Base-by-base conservation (phyloP, 2,888 invertebrate genomes). In the Harmothoe impar region DNA sequence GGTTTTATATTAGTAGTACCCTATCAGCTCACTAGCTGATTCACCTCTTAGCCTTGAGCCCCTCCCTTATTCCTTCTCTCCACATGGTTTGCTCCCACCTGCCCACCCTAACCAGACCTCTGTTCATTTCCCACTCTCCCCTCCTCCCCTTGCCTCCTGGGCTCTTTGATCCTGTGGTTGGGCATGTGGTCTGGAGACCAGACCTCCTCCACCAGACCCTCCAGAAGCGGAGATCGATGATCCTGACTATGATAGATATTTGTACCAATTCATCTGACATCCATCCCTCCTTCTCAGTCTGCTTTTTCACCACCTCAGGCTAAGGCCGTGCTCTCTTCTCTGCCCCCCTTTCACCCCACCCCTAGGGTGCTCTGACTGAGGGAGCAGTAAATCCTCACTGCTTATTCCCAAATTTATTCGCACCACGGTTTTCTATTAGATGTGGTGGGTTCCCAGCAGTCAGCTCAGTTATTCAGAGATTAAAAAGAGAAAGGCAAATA, bases 101-200 rank as follows among this genome's bases (percentile, higher is more conserved):
- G 5, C 29, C 85, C n/a, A 3, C 85, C 29, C 43, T 43, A 43
- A 33, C n/a, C 25, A n/a, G n/a, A n/a, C n/a, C n/a, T 0, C 52
- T 52, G 15, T 17, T 35, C 29, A n/a, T 85, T 29, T 25, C 62
- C 52, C 31, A 29, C 54, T 25, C 31, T 1, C 15, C 54, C 54
- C 33, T 33, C 86, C 86, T n/a, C 54, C 0, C 51, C 52, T 29
- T 25, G 17, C 43, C 86, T 54, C 81, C 31, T 10, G 23, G 12
- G 25, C 62, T 52, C 86, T 86, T 35, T 89, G 31, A 25, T 72
- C 77, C 52, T 12, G 51, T 35, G 31, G 72, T 31, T 0, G 31
- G 17, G 72, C 72, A 72, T 72, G 72, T 72, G 72, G 72, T 72
- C 72, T 15, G 72, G 72, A 23, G 31, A 72, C 72, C 72, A 29